These are phyloP conservation scores for Triplophysa yarkandensis DNA, from an alignment of 2,797 vertebrate genomes.

Conservation along the genomic window DNA sequence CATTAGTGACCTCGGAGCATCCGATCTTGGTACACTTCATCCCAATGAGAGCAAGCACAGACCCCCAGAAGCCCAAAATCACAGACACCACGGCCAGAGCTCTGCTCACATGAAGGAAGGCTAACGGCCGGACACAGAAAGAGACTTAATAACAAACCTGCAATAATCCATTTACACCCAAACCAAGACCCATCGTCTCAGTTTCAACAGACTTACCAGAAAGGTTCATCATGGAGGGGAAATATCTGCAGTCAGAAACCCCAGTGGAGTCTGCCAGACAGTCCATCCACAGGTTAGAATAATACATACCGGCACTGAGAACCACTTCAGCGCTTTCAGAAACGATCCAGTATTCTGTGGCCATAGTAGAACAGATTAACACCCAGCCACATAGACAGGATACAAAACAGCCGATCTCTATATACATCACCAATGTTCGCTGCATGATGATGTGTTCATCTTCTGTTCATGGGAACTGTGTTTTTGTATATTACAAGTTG, in stretches of 20 bases:
- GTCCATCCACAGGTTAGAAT: constrained; percentile 81
- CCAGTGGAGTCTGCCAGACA: constrained; percentile 78
- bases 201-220: constrained; percentile 63
- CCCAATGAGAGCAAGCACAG: constrained; percentile 77
- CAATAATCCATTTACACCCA: neutral
- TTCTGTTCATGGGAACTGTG: neutral
- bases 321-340: constrained; percentile 72
- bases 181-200: neutral
- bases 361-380: constrained; percentile 77
- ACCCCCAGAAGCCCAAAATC: constrained; percentile 78
- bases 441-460: constrained; percentile 31
- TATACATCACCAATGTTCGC: constrained; percentile 72
- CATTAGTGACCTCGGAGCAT: constrained; percentile 74
- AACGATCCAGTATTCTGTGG: constrained; percentile 79
- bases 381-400: constrained; percentile 76
- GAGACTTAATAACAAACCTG: neutral
- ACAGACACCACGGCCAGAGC: constrained; percentile 75
- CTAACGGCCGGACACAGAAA: constrained; percentile 57
- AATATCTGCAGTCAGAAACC: constrained; percentile 80
- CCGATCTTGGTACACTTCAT: constrained; percentile 87
- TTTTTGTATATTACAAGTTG: neutral
- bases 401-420: constrained; percentile 77
- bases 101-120: constrained; percentile 74
- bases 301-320: constrained; percentile 75
- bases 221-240: constrained; percentile 76